Conservation (phyloP, 2,113 vertebrate genomes). For the Thalassoma bifasciatum region DNA sequence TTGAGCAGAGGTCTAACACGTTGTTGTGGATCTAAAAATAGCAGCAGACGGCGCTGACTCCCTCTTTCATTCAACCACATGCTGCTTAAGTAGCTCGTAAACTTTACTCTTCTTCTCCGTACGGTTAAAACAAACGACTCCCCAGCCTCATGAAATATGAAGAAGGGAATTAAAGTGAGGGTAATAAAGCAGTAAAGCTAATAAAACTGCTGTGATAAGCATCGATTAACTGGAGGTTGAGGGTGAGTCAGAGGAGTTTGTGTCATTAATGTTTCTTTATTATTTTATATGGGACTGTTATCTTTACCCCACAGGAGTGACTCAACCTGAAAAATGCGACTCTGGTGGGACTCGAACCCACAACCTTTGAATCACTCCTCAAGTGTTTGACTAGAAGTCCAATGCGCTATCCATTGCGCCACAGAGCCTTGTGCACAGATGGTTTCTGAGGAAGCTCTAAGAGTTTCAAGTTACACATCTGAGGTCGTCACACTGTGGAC, state of each 20-base stretch:
- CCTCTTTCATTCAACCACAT: not conserved
- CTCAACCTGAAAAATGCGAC: not conserved
- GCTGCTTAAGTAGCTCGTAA: not conserved
- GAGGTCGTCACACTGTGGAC: too few species aligned
- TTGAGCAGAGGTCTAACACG: too few species aligned
- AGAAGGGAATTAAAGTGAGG: not conserved
- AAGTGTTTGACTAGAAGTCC: not conserved
- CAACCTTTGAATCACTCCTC: too few species aligned
- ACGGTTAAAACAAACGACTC: not conserved
- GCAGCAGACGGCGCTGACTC: not conserved
- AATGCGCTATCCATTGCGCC: slow-evolving; percentile 21
- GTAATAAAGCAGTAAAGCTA: not conserved
- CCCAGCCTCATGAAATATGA: not conserved
- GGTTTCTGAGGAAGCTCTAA: too few species aligned
- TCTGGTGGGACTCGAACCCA: slow-evolving; percentile 27
- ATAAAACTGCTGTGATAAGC: not conserved
- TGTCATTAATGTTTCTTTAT: too few species aligned
- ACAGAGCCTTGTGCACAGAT: not conserved
- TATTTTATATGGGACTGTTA: not conserved
- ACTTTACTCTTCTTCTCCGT: not conserved
- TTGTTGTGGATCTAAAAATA: slow-evolving; percentile 1
- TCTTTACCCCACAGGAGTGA: not conserved
- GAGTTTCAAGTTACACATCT: too few species aligned
- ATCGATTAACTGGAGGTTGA: not conserved
- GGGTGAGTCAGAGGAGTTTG: not conserved